These are phyloP conservation scores for Telenomus remus DNA, from an alignment of 1,140 invertebrate genomes.

Conservation along the genomic window DNA sequence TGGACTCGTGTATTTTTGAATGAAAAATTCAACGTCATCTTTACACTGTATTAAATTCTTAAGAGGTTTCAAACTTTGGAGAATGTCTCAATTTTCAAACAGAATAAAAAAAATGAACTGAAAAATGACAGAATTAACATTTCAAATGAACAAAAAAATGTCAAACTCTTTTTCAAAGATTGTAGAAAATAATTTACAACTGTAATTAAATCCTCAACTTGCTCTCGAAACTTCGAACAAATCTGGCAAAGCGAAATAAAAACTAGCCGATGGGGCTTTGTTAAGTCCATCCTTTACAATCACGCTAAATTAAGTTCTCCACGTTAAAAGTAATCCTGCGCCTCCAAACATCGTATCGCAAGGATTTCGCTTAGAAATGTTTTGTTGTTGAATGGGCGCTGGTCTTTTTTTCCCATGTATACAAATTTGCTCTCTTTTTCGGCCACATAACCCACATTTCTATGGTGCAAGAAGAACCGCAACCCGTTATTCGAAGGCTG, in stretches of 20 bases:
- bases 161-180: no score
- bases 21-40: no score
- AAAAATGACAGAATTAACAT: no score
- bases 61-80: no score
- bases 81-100: no score
- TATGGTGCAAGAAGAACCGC: slow-evolving; percentile 64
- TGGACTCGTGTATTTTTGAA: no score
- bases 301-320: slow-evolving; percentile 57
- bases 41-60: no score
- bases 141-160: no score
- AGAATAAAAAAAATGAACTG: no score
- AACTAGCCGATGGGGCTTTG: slow-evolving; percentile 31
- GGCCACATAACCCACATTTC: slow-evolving; percentile 74
- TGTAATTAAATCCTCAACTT: no score
- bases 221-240: no score
- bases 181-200: no score
- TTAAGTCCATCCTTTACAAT: slow-evolving; percentile 51
- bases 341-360: slow-evolving; percentile 38
- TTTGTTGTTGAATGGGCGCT: slow-evolving; percentile 36
- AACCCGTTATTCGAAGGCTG: slow-evolving; percentile 71
- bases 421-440: slow-evolving; percentile 72
- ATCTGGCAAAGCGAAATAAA: slow-evolving; percentile 7
- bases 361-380: slow-evolving; percentile 36
- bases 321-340: slow-evolving; percentile 49
- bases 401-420: slow-evolving; percentile 66